Base-by-base conservation (phyloP, 2,113 vertebrate species). In the Centropristis striata region DNA sequence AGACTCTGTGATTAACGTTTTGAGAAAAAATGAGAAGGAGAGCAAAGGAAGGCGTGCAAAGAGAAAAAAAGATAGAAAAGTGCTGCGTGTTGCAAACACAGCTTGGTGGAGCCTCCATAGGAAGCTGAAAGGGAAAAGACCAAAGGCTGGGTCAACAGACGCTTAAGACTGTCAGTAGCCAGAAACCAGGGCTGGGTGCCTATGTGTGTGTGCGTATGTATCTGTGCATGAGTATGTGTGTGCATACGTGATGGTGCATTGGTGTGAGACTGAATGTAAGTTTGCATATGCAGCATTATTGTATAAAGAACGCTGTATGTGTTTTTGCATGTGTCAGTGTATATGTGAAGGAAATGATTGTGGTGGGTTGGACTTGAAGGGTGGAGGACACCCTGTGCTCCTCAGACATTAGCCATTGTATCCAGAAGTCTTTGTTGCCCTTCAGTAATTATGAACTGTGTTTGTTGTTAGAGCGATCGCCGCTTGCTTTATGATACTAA, bases 81-180 rank as follows among this genome's bases (percentile, higher is more conserved):
- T 73, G 75, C 42, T 79, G 71, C n/a, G 41, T 69, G 66, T 41
- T 86, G 78, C 75, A 82, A 72, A 82, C 55, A 57, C 28, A 75
- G 78, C 27, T 81, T 66, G 82, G 80, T 69, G 88, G 88, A 81
- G 87, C 47, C 79, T 71, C 61, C 25, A 57, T 65, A 89, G 93
- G 92, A 93, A 92, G 81, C 85, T 69, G 73, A 28, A 81, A 70
- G 71, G 87, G 86, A 92, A 92, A 89, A 86, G 80, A 78, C 59
- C 63, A 71, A 68, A 87, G 78, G 83, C 88, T 92, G 87, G 90
- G 81, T 93, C 93, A 93, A 92, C 90, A 94, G 84, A 83, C 81
- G 82, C 75, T 78, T 55, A 71, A 79, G 47, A 69, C 78, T 61
- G 71, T 66, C 55, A 73, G 58, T 8, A 80, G 83, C 80, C 70